Evolutionary conservation across 2,797 vertebrate species (phyloP).

Genomic region (Lerista edwardsae): DNA sequence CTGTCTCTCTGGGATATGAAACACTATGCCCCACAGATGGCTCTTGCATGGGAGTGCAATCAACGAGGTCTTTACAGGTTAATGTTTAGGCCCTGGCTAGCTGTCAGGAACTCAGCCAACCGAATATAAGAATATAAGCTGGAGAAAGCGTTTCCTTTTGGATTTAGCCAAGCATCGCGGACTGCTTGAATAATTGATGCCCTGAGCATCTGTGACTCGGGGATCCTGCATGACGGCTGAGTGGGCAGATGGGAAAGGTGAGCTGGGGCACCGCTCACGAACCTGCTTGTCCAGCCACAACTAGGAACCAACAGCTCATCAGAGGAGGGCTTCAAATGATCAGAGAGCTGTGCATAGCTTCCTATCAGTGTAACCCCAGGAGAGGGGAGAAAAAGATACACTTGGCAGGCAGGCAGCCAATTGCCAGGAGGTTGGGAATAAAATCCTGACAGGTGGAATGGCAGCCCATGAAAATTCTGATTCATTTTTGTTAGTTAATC

Average conservation of each 20-base stretch:
- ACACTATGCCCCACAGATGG: background rate
- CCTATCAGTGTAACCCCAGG: background rate
- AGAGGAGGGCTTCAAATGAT: background rate
- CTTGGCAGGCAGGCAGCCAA: background rate
- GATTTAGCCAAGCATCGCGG: background rate
- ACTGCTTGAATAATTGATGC: conserved; percentile 63
- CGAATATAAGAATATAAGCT: conserved; percentile 13
- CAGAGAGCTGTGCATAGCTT: background rate
- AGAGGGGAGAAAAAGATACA: background rate
- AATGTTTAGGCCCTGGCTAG: background rate
- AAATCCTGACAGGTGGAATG: background rate
- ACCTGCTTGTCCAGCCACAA: background rate
- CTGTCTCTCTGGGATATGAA: background rate
- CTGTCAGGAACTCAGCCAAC: conserved; percentile 35
- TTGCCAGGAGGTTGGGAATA: background rate
- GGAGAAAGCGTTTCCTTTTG: conserved; percentile 53
- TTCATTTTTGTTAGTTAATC: background rate
- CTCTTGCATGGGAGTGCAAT: conserved; percentile 10
- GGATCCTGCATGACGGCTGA: background rate
- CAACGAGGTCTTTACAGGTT: background rate
- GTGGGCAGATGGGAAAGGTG: background rate
- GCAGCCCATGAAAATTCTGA: background rate
- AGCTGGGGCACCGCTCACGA: background rate
- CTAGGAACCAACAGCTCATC: accelerated
- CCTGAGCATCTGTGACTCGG: background rate